phyloP scores from a whole-genome alignment of 2,113 vertebrate genomes.

The Hippocampus mohnikei region DNA sequence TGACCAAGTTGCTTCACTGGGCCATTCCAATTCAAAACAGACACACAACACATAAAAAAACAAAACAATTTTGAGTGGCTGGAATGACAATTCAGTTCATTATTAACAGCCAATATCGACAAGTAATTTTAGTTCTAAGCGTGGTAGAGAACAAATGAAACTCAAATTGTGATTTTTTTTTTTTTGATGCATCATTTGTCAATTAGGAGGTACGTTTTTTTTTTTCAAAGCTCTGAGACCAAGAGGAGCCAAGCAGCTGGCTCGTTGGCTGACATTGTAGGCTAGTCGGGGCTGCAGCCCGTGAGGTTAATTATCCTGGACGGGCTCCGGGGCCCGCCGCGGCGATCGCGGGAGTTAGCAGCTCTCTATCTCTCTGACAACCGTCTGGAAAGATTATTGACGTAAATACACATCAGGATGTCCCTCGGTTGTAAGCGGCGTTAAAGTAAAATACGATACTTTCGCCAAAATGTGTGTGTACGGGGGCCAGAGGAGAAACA shows the following conservation, averaged over 20 bases:
- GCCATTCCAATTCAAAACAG: no score
- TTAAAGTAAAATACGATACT: constrained; percentile 70
- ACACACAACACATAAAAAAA: no score
- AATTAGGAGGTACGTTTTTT: background rate
- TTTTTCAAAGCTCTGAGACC: background rate
- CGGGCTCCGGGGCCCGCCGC: constrained; percentile 49
- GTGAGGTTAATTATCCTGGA: constrained; percentile 69
- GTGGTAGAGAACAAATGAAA: background rate
- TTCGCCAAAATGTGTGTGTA: constrained; percentile 50
- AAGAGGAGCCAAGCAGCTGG: constrained; percentile 44
- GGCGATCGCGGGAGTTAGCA: constrained; percentile 37
- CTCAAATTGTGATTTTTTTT: background rate
- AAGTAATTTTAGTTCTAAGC: background rate
- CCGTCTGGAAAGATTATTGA: constrained; percentile 61
- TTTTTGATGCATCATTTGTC: background rate
- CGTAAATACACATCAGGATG: constrained; percentile 64
- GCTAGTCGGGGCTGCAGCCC: constrained; percentile 62
- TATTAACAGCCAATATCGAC: background rate
- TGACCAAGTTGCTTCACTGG: no score
- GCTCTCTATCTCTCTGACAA: constrained; percentile 51
- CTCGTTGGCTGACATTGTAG: constrained; percentile 44
- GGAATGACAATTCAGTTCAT: background rate
- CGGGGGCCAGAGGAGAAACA: constrained; percentile 50
- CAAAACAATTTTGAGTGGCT: no score
- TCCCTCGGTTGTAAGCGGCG: constrained; percentile 57